Conservation (phyloP, 2,113 vertebrate species). For the Myotis lucifugus region DNA sequence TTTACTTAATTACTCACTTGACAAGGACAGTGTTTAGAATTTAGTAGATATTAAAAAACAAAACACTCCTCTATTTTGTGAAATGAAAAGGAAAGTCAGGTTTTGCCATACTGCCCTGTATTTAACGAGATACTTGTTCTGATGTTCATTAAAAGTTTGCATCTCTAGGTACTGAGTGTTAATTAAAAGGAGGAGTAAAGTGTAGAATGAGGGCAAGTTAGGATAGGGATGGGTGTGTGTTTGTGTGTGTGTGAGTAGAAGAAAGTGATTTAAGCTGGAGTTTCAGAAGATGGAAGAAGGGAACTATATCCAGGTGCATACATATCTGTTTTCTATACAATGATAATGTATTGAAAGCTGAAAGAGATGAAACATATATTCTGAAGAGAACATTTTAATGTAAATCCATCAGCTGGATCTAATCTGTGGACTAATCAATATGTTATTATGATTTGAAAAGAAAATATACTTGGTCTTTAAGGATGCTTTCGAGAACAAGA, state of each 20-base stretch:
- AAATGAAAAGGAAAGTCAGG: not conserved
- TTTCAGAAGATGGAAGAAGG: not conserved
- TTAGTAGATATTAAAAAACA: not conserved
- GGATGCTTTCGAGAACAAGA: constrained; percentile 37
- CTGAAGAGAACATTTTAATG: not conserved
- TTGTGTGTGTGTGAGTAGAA: not conserved
- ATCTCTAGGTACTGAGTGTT: not conserved
- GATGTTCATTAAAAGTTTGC: not conserved
- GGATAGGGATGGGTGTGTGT: not conserved
- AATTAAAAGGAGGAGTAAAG: not conserved
- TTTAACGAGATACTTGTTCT: constrained; percentile 35
- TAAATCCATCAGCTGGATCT: not conserved
- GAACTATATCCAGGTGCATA: not conserved
- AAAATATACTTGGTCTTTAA: constrained; percentile 19
- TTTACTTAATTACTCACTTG: constrained; percentile 44
- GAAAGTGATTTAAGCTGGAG: not conserved
- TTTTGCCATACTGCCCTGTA: not conserved
- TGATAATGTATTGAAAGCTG: constrained; percentile 41
- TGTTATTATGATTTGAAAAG: not conserved
- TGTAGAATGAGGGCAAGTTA: not conserved
- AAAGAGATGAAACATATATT: not conserved
- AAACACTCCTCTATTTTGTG: not conserved
- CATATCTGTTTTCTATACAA: not conserved
- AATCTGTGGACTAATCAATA: not conserved
- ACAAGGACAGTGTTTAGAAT: not conserved